Evolutionary conservation across 2,888 invertebrate species (phyloP).

Genomic region (Resseliella maxima): DNA sequence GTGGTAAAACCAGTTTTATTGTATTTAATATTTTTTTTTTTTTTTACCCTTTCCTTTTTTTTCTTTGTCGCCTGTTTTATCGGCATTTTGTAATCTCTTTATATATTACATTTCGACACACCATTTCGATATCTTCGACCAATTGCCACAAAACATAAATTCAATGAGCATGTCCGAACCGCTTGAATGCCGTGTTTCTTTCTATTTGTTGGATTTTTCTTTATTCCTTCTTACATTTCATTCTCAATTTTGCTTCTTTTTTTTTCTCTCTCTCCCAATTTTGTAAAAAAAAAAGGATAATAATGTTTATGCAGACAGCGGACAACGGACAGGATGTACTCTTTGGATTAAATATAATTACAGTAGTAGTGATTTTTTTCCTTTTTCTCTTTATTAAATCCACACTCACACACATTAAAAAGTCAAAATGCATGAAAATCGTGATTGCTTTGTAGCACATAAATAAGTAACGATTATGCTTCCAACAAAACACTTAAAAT

Average conservation of each 20-base stretch:
- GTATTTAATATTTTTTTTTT: slow-evolving; percentile 27
- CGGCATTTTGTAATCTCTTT: slow-evolving; percentile 25
- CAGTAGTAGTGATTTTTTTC: slow-evolving; percentile 30
- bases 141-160: slow-evolving; percentile 12
- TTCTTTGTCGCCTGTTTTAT: slow-evolving; percentile 34
- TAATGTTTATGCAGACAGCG: not conserved
- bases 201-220: not conserved
- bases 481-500: slow-evolving; percentile 14
- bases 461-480: slow-evolving; percentile 14
- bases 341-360: slow-evolving; percentile 47
- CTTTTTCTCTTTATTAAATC: not conserved
- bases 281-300: not conserved
- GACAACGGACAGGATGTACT: slow-evolving; percentile 18
- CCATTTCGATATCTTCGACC: not conserved
- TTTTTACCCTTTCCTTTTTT: slow-evolving; percentile 50
- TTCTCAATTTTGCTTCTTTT: not conserved
- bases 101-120: not conserved
- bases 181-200: not conserved
- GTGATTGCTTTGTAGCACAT: slow-evolving; percentile 8
- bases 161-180: slow-evolving; percentile 32
- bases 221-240: not conserved
- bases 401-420: not conserved
- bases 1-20: slow-evolving; percentile 53
- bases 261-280: not conserved
- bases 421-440: slow-evolving; percentile 25